Evolutionary conservation across 92 coral and sea anemone species (phyloP).

Genomic region (Porites rus): DNA sequence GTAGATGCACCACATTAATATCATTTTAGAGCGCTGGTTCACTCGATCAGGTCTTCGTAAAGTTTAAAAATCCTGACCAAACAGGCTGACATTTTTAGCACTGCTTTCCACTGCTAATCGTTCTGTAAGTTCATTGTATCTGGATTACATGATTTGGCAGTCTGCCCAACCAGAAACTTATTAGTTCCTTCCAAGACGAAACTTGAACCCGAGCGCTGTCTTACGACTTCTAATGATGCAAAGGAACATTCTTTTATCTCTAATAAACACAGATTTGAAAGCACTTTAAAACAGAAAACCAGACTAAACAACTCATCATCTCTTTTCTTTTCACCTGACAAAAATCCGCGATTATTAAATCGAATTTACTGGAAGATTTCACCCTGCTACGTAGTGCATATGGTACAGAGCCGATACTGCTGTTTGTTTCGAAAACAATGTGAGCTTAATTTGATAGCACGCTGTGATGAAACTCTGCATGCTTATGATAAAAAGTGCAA

Average conservation of each 20-base stretch:
- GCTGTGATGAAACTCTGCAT: conserved; percentile 25
- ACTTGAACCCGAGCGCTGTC: conserved; percentile 18
- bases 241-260: neutral
- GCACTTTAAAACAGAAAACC: neutral
- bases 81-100: neutral
- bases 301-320: neutral
- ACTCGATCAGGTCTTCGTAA: neutral
- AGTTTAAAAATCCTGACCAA: neutral
- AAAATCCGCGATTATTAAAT: neutral
- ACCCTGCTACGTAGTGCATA: neutral
- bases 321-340: neutral
- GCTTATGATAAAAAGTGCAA: conserved; percentile 10
- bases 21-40: neutral
- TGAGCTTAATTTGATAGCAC: conserved; percentile 29
- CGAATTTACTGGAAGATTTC: neutral
- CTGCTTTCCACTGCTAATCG: conserved; percentile 10
- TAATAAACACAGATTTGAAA: neutral
- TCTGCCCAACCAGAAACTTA: conserved; percentile 13
- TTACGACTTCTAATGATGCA: neutral
- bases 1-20: neutral
- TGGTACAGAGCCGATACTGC: too few relatives aligned
- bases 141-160: conserved; percentile 15
- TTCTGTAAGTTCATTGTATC: conserved; percentile 29
- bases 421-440: conserved; percentile 30
- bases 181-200: conserved; percentile 17